Evolutionary conservation across 2,888 invertebrate species (phyloP), one percentile per base, ranked within the genome.

Genomic region (Cryptocephalus moraei): DNA sequence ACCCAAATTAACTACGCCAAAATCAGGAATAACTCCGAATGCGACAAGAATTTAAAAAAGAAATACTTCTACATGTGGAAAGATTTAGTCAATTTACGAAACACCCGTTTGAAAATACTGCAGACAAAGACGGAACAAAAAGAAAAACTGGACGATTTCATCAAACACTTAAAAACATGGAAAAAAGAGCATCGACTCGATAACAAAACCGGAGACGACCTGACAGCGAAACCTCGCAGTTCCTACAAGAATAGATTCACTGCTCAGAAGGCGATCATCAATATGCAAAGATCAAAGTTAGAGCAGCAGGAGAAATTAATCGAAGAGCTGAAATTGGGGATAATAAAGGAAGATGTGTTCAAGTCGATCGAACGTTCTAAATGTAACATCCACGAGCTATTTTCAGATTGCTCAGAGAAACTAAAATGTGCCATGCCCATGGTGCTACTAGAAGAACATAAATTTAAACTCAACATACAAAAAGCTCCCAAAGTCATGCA

Each of bases 251-350:
- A 65, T 46, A 56, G 84, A 57, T 80, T 80, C 50, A 79, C 79
- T 65, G 76, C 82, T 9, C 87, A 87, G 63, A 82, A 81, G 62
- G 78, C 79, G 54, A 82, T 86, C 39, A 87, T 87, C 49, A 80
- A 84, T 32, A 67, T 81, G 32, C 86, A 87, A 65, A 82, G 79
- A 62, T 69, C 76, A 1, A 85, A 85, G 68, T 64, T 88, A 49
- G 79, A 81, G 49, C 79, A 84, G 49, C 86, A 87, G 65, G 81
- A 80, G 55, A 77, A 79, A 58, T 62, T 84, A n/a, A 87, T 87
- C 48, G 80, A 84, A 63, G 81, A 85, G 61, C 67, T 87, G 1
- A 84, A 82, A 62, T 70, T 86, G 44, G 81, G 82, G 48, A 82
- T 81, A 66, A 75, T 86, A 31, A 71, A 80, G 40, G 79, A 82